A percentile compares a stretch with the other conserved stretches of the same genome.
These are phyloP conservation scores for Propithecus deckenii DNA, from an alignment of 2,797 vertebrate genomes.

Conservation along the genomic window DNA sequence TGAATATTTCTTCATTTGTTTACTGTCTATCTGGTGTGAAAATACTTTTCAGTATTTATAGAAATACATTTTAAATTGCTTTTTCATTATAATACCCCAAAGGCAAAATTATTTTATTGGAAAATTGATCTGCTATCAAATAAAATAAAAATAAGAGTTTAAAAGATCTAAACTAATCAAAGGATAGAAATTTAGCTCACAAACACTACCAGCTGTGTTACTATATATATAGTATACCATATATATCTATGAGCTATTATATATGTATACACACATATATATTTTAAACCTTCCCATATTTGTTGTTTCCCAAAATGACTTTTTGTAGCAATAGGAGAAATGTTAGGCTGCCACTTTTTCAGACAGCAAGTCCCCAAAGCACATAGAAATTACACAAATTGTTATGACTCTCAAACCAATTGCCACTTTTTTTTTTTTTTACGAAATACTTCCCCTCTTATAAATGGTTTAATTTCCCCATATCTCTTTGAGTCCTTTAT, in stretches of 20 bases:
- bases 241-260: not conserved
- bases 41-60: slow-evolving; percentile 49
- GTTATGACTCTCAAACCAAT: slow-evolving; percentile 53
- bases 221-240: not conserved
- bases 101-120: slow-evolving; percentile 68
- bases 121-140: slow-evolving; percentile 67
- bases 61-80: slow-evolving; percentile 57
- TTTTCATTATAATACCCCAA: slow-evolving; percentile 61
- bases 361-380: not conserved
- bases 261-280: not conserved
- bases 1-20: slow-evolving; percentile 55
- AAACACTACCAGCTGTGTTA: not conserved
- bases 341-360: slow-evolving; percentile 29
- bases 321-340: slow-evolving; percentile 47
- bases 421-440: slow-evolving; percentile 39
- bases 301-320: slow-evolving; percentile 46
- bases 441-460: slow-evolving; percentile 53
- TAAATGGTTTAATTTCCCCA: slow-evolving; percentile 60
- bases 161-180: slow-evolving; percentile 48
- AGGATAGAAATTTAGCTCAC: slow-evolving; percentile 24
- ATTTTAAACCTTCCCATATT: not conserved
- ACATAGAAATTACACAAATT: slow-evolving; percentile 41
- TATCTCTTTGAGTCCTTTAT: slow-evolving; percentile 55
- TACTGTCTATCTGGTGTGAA: slow-evolving; percentile 12
- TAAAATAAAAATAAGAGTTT: slow-evolving; percentile 55